Percentiles rank a stretch among this genome's conserved stretches.
phyloP scores from a whole-genome alignment of 2,888 invertebrate genomes.

The Drosophila greeni region DNA sequence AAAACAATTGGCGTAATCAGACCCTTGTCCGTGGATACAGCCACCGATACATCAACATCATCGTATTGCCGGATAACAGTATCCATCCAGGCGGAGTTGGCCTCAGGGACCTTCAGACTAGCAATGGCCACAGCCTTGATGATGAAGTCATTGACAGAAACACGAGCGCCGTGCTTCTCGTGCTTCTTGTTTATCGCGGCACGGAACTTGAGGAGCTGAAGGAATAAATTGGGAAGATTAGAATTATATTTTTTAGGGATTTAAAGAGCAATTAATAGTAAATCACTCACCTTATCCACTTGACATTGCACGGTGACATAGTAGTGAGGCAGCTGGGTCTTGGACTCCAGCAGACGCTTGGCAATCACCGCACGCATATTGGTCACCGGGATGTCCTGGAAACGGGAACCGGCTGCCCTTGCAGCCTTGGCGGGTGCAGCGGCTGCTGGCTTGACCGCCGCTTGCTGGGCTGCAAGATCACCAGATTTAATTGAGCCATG shows the following conservation, averaged over 20 bases:
- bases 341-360: slow-evolving; percentile 91
- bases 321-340: slow-evolving; percentile 97
- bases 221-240: neutral
- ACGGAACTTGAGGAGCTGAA: slow-evolving; percentile 83
- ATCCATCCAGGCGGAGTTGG: slow-evolving; percentile 97
- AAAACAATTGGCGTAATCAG: slow-evolving; percentile 98
- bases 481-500: slow-evolving; percentile 90
- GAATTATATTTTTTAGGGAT: no score
- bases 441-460: slow-evolving; percentile 47
- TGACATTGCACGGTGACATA: slow-evolving; percentile 92
- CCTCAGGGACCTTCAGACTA: slow-evolving; percentile 92
- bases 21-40: slow-evolving; percentile 96
- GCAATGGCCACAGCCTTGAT: slow-evolving; percentile 95
- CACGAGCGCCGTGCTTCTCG: slow-evolving; percentile 88
- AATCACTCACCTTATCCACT: slow-evolving; percentile 85
- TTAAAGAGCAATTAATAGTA: neutral
- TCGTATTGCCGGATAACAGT: slow-evolving; percentile 93
- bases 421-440: slow-evolving; percentile 59
- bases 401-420: slow-evolving; percentile 66
- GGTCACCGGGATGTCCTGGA: slow-evolving; percentile 89
- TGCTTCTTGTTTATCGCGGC: slow-evolving; percentile 88
- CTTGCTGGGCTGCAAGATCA: slow-evolving; percentile 82
- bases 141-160: slow-evolving; percentile 97
- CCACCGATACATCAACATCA: slow-evolving; percentile 96
- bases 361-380: slow-evolving; percentile 93